Conservation (phyloP, 1,140 invertebrate species). For the Drosophila malerkotliana region DNA sequence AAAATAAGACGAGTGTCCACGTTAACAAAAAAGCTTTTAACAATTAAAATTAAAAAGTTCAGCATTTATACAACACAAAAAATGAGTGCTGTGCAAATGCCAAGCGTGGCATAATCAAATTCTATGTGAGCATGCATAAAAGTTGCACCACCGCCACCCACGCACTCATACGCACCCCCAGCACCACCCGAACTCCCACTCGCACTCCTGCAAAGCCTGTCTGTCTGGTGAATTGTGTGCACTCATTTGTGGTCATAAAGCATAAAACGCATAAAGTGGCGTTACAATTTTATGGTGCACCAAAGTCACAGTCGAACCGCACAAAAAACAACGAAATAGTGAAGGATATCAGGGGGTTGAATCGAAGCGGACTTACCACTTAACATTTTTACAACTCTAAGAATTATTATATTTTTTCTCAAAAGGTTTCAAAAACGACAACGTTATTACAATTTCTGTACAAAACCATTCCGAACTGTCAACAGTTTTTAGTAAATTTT, state of each 20-base stretch:
- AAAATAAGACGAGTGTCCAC: constrained; percentile 14
- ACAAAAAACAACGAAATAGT: constrained; percentile 19
- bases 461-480: neutral
- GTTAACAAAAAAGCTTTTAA: constrained; percentile 79
- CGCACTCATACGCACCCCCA: constrained; percentile 13
- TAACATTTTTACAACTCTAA: neutral
- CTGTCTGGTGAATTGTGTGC: constrained; percentile 65
- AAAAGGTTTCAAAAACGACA: too few species aligned
- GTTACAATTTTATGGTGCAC: constrained; percentile 76
- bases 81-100: constrained; percentile 58
- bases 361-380: constrained; percentile 34
- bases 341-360: neutral
- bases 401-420: too few species aligned
- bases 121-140: constrained; percentile 73
- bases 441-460: too few species aligned
- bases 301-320: constrained; percentile 63
- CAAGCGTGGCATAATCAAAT: constrained; percentile 74
- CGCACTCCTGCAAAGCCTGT: constrained; percentile 22
- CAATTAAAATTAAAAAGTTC: constrained; percentile 83
- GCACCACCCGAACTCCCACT: neutral
- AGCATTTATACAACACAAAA: constrained; percentile 68
- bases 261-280: constrained; percentile 81
- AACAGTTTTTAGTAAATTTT: neutral
- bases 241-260: constrained; percentile 82
- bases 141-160: constrained; percentile 49